Percentiles rank a stretch among this genome's conserved stretches.
Conservation (phyloP, 2,113 vertebrate species). For the Tetrao urogallus region DNA sequence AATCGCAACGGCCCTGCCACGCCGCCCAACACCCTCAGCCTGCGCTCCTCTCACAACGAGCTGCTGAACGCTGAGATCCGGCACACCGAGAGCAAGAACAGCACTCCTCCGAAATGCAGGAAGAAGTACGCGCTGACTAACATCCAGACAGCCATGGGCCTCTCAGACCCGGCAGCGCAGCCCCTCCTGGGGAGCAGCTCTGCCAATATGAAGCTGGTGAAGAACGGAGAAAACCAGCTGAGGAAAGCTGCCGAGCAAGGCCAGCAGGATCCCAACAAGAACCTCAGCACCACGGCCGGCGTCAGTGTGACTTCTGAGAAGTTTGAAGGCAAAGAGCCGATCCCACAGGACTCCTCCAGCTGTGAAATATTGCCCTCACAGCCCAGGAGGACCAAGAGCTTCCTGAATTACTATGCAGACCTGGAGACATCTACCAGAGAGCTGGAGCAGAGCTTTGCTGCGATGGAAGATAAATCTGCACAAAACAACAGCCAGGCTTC, state of each 20-base stretch:
- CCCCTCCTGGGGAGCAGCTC: constrained; percentile 83
- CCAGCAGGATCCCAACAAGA: constrained; percentile 88
- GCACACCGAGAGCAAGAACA: constrained; percentile 85
- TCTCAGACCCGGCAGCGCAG: constrained; percentile 83
- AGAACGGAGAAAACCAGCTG: constrained; percentile 98
- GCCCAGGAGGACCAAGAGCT: constrained; percentile 92
- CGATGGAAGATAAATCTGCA: constrained; percentile 73
- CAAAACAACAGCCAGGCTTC: constrained; percentile 70
- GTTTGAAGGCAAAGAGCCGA: constrained; percentile 87
- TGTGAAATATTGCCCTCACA: constrained; percentile 76
- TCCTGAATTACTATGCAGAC: constrained; percentile 91
- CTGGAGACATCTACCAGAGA: constrained; percentile 82
- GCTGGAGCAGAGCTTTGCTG: constrained; percentile 64
- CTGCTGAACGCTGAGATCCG: constrained; percentile 90
- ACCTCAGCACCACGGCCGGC: constrained; percentile 75
- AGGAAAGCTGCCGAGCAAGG: constrained; percentile 89
- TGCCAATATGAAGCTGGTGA: constrained; percentile 94
- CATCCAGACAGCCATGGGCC: constrained; percentile 91
- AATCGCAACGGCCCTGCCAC: constrained; percentile 81
- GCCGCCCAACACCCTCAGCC: constrained; percentile 91
- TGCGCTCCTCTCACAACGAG: constrained; percentile 95
- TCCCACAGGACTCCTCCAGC: constrained; percentile 66
- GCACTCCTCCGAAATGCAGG: constrained; percentile 90
- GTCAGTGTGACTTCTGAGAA: constrained; percentile 85
- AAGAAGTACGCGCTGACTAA: constrained; percentile 91